Conservation (phyloP, 2,113 vertebrate species). For the Ictalurus punctatus region DNA sequence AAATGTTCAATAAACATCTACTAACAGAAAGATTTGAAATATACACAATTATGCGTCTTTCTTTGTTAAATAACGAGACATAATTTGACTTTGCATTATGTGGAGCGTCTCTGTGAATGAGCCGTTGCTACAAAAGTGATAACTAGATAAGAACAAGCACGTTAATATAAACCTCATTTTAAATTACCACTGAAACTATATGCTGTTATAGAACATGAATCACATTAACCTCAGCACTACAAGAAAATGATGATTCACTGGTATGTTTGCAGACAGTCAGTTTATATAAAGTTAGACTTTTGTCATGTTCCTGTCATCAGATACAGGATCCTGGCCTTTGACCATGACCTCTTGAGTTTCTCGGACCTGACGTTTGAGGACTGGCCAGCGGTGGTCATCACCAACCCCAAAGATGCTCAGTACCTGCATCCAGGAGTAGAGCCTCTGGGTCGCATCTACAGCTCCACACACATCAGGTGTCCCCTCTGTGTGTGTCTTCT, state of each 20-base stretch:
- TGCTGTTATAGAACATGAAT: neutral
- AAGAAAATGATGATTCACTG: neutral
- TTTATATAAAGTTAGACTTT: neutral
- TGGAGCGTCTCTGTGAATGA: neutral
- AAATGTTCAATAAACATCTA: neutral
- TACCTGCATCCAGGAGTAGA: constrained; percentile 86
- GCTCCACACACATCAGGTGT: constrained; percentile 94
- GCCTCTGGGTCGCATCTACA: constrained; percentile 80
- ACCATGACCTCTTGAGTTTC: constrained; percentile 95
- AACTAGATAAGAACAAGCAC: neutral
- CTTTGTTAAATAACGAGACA: neutral
- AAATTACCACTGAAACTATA: neutral
- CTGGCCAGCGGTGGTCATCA: constrained; percentile 93
- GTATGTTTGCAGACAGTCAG: neutral
- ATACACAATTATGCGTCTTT: neutral
- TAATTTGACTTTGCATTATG: neutral
- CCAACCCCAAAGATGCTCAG: constrained; percentile 91
- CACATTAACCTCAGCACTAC: neutral
- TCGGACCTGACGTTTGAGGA: constrained; percentile 84
- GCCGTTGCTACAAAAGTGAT: neutral
- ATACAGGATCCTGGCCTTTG: constrained; percentile 89
- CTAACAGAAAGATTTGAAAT: neutral
- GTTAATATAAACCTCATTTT: neutral
- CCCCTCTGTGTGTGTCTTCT: constrained; percentile 61
- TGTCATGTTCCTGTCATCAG: constrained; percentile 63